Conservation (phyloP, 1,140 invertebrate genomes). For the Dinoponera quadriceps region DNA sequence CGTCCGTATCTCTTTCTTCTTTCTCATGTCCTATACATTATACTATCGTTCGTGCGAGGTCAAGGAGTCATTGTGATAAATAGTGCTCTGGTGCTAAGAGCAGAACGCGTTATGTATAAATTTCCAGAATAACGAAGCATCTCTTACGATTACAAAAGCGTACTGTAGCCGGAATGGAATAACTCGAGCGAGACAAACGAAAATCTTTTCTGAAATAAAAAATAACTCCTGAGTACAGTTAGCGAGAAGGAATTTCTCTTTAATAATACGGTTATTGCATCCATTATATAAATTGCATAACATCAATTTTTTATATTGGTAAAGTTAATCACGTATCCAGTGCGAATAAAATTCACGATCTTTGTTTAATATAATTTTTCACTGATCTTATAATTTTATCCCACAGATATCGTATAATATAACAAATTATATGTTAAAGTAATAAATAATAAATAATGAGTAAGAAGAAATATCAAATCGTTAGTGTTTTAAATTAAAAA, state of each 20-base stretch:
- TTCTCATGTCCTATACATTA: conserved; percentile 30
- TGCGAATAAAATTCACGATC: no score
- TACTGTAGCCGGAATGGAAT: background rate
- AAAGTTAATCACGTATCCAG: no score
- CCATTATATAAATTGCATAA: background rate
- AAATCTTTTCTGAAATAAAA: background rate
- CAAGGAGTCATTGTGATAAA: conserved; percentile 77
- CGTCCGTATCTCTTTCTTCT: conserved; percentile 15
- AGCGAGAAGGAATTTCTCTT: conserved; percentile 2
- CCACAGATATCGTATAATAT: background rate
- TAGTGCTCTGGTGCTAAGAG: conserved; percentile 12
- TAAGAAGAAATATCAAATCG: background rate
- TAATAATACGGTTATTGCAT: background rate
- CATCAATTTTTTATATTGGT: no score
- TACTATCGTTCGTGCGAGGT: conserved; percentile 73
- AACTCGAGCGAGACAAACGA: background rate
- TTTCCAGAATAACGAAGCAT: conserved; percentile 69
- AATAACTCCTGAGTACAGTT: background rate
- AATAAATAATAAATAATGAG: background rate
- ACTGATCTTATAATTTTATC: background rate
- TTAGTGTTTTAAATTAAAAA: background rate
- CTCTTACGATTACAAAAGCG: conserved; percentile 29
- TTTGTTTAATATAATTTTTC: no score
- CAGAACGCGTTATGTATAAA: conserved; percentile 54
- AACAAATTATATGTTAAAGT: background rate